A percentile compares a stretch with the other conserved stretches of the same genome.
phyloP scores from a whole-genome alignment of 2,113 vertebrate species.

The Rana temporaria region DNA sequence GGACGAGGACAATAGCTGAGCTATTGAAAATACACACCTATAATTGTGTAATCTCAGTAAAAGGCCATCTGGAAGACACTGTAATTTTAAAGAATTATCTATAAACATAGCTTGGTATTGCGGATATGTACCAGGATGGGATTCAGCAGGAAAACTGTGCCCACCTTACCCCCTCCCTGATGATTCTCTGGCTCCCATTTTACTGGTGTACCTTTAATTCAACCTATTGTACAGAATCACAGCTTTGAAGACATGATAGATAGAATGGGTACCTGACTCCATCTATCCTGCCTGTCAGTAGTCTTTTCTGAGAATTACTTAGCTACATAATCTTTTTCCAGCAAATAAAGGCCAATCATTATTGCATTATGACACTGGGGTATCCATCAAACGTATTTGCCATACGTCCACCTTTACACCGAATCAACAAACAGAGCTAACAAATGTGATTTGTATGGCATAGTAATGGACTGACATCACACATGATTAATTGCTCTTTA shows the following conservation, averaged over 20 bases:
- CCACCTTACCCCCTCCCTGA: too few species aligned
- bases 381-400: constrained; percentile 44
- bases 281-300: constrained; percentile 52
- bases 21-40: too few species aligned
- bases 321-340: constrained; percentile 41
- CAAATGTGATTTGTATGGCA: constrained; percentile 41
- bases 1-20: too few species aligned
- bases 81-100: too few species aligned
- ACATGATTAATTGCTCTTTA: constrained; percentile 37
- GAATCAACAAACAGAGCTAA: constrained; percentile 4
- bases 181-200: too few species aligned
- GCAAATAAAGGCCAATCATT: constrained; percentile 28
- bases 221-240: not conserved
- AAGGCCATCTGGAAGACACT: too few species aligned
- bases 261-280: not conserved
- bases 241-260: not conserved
- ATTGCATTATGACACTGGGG: constrained; percentile 40
- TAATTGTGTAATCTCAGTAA: too few species aligned
- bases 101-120: too few species aligned
- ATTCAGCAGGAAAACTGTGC: too few species aligned
- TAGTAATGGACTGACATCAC: constrained; percentile 29
- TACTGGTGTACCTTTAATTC: too few species aligned
- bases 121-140: too few species aligned
- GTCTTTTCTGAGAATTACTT: constrained; percentile 44
- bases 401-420: constrained; percentile 28